Evolutionary conservation across 2,888 invertebrate genomes (phyloP), one percentile per base, ranked within the genome.

Genomic region (Polydrusus pterygomalis): DNA sequence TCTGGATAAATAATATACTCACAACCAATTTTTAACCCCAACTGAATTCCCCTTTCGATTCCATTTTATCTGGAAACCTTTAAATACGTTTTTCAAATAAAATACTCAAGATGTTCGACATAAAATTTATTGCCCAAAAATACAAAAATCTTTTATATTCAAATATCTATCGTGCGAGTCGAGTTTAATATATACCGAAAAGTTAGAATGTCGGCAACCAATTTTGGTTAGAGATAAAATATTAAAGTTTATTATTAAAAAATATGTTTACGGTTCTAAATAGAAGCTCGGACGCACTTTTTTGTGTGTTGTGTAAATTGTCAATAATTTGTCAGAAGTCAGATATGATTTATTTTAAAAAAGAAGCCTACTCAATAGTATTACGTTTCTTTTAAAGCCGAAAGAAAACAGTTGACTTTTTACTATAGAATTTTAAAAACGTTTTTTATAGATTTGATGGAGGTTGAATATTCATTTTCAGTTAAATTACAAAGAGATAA

Each of bases 91-190:
- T 47, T 47, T 47, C 47, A 15, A 47, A 47, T 47, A 47, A 47
- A 17, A 47, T 47, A 17, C 47, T 17, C 47, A 47, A 47, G 47
- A 47, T 47, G 47, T 47, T 47, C 15, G 17, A 47, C 17, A 43
- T 7, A 47, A 47, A 47, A 47, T 47, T 47, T 47, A 47, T 47
- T 47, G 47, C n/a, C 47, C 17, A 47, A 47, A n/a, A 34, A 47
- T 47, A 47, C 17, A 17, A 47, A 47, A 47, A 17, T 17, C 17
- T 47, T 47, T 47, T 47, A 17, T 47, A 47, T 47, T 47, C 47
- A 47, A 47, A 47, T 47, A 47, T 47, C 47, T 17, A 47, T 47
- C 47, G 47, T 47, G 17, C 15, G 17, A 15, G 17, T 17, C 5
- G 17, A 47, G 17, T 15, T 47, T 47, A 47, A 47, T 47, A 47